phyloP scores from a whole-genome alignment of 2,888 invertebrate species.

The Bombyx huttoni region DNA sequence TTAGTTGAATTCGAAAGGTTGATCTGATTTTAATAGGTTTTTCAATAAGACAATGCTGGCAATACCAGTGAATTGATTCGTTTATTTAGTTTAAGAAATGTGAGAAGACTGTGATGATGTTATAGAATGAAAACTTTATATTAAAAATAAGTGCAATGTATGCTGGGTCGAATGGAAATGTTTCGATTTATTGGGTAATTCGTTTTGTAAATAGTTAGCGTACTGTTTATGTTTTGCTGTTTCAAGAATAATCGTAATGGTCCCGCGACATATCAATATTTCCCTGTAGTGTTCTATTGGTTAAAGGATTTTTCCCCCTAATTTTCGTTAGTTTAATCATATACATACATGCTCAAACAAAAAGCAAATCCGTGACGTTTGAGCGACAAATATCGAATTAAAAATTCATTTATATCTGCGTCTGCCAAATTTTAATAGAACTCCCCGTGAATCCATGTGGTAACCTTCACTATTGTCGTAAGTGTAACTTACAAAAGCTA shows the following conservation, averaged over 20 bases:
- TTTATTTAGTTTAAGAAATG: constrained; percentile 42
- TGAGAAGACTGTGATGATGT: constrained; percentile 70
- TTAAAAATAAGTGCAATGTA: constrained; percentile 32
- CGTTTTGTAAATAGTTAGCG: constrained; percentile 18
- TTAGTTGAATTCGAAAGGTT: neutral
- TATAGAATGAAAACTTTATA: constrained; percentile 38
- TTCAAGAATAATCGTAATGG: constrained; percentile 23
- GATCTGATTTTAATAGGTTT: constrained; percentile 5
- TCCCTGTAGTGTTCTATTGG: neutral
- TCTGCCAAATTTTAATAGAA: constrained; percentile 9
- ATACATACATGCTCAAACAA: neutral
- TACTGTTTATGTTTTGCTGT: constrained; percentile 15
- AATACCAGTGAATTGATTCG: constrained; percentile 19
- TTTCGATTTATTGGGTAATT: constrained; percentile 11
- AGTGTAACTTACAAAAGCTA: constrained; percentile 34
- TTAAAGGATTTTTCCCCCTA: too few relatives aligned
- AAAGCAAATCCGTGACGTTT: neutral
- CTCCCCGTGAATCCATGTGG: neutral
- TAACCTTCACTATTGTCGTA: constrained; percentile 9
- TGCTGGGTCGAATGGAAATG: constrained; percentile 20
- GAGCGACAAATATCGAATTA: neutral
- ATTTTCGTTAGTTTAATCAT: neutral
- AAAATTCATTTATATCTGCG: neutral
- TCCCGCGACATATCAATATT: constrained; percentile 40
- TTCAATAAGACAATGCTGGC: constrained; percentile 10